phyloP scores from a whole-genome alignment of 2,888 invertebrate species.

The Apeira syringaria region DNA sequence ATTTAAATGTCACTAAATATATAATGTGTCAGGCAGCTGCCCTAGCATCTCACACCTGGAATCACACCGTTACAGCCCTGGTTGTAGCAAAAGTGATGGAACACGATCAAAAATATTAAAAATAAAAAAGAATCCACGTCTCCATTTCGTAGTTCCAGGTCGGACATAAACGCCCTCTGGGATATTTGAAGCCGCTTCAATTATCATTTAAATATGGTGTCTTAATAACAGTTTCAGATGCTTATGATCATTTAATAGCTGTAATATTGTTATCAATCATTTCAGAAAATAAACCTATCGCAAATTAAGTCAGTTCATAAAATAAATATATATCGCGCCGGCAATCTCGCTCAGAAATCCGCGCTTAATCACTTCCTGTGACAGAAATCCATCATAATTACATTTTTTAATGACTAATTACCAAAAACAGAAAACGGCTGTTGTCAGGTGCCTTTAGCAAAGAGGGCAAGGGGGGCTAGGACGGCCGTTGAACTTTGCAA shows the following conservation, averaged over 20 bases:
- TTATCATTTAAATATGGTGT: no score
- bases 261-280: neutral
- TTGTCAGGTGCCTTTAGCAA: constrained; percentile 48
- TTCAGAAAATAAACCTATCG: neutral
- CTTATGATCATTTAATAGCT: neutral
- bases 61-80: no score
- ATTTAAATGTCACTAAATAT: no score
- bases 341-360: constrained; percentile 2
- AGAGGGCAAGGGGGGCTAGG: constrained; percentile 61
- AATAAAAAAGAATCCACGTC: no score
- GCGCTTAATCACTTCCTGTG: constrained; percentile 50
- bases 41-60: no score
- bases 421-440: constrained; percentile 61
- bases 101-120: no score
- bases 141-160: no score
- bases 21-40: no score
- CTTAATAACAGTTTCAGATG: no score
- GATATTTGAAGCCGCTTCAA: no score
- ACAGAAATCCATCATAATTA: constrained; percentile 56
- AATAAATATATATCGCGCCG: neutral
- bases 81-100: no score
- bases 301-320: neutral
- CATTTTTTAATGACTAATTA: constrained; percentile 67
- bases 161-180: no score
- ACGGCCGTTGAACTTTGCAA: constrained; percentile 74